These are phyloP conservation scores for Carabus problematicus DNA, from an alignment of 2,888 invertebrate genomes.

Conservation along the genomic window DNA sequence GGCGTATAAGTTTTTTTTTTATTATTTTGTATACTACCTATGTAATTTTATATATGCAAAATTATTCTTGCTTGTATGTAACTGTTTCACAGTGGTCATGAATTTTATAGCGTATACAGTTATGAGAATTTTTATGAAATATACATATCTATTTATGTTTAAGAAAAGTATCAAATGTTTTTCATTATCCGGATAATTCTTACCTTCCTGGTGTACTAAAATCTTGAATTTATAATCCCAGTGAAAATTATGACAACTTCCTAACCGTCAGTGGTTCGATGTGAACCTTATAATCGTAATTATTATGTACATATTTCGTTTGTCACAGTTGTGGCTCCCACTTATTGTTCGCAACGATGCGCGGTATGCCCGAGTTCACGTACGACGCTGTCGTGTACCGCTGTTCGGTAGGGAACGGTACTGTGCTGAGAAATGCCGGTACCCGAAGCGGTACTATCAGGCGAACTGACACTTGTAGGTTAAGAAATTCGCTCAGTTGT, in stretches of 20 bases:
- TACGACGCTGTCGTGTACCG: conserved; percentile 33
- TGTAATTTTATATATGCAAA: conserved; percentile 9
- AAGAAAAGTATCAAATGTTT: background rate
- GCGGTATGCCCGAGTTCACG: conserved; percentile 24
- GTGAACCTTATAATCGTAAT: no score
- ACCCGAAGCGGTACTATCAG: conserved; percentile 38
- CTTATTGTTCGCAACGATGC: background rate
- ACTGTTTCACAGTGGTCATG: conserved; percentile 2
- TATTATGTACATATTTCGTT: background rate
- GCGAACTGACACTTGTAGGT: conserved; percentile 41
- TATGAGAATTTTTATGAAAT: conserved; percentile 9
- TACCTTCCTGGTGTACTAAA: no score
- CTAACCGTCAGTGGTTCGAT: no score
- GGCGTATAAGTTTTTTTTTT: background rate
- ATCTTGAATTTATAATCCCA: no score
- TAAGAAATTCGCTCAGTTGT: conserved; percentile 38
- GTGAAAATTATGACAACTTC: no score
- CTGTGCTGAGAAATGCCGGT: conserved; percentile 34
- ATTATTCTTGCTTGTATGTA: conserved; percentile 6
- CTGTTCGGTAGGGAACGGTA: conserved; percentile 35
- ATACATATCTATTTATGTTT: conserved; percentile 16
- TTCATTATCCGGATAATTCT: background rate
- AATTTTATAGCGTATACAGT: conserved; percentile 3
- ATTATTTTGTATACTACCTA: background rate
- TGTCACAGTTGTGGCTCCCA: background rate